Base-by-base conservation (phyloP, 2,888 invertebrate genomes). In the Venustoraphidia nigricollis region DNA sequence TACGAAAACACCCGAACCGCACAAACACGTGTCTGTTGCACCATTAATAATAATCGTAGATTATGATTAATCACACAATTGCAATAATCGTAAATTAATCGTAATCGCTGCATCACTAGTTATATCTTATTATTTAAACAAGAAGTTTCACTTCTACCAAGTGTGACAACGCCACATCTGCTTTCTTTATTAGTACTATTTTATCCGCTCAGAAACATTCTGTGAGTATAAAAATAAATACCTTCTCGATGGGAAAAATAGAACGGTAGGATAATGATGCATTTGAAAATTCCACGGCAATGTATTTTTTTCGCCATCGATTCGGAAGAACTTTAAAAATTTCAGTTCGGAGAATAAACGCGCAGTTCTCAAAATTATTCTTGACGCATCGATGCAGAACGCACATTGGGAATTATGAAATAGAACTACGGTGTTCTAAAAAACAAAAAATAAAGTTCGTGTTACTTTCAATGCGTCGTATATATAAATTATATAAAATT, bases 211-310 rank as follows among this genome's bases (percentile, higher is more conserved):
- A 9, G 13, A 27, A 3, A 9, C 11, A 27, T 17, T 36, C 14
- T 39, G 17, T 17, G 10, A 39, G 14, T 44, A 34, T 9, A 37
- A 36, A 35, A 36, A 47, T 34, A 48, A 55, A 62, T 62, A 82
- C 83, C 78, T 77, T 56, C 73, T 67, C 8, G 81, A 75, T 1
- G 88, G 86, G 62, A 90, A 87, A 51, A 90, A 83, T 35, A 91
- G 67, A 41, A 94, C 71, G 0, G 86, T 78, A 11, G 94, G 94
- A 65, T 83, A 83, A 46, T 69, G 70, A 52, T 82, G 77, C 70
- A 85, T 84, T 40, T 83, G 84, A 64, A 79, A 86, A 62, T 84
- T 79, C 90, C 91, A 92, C 1, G 89, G 86, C 55, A 94, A 71
- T 67, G 90, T 88, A 71, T 93, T 91, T 1, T 76, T 70, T 58